Evolutionary conservation across 2,797 vertebrate species (phyloP).

Genomic region (Podarcis siculus): DNA sequence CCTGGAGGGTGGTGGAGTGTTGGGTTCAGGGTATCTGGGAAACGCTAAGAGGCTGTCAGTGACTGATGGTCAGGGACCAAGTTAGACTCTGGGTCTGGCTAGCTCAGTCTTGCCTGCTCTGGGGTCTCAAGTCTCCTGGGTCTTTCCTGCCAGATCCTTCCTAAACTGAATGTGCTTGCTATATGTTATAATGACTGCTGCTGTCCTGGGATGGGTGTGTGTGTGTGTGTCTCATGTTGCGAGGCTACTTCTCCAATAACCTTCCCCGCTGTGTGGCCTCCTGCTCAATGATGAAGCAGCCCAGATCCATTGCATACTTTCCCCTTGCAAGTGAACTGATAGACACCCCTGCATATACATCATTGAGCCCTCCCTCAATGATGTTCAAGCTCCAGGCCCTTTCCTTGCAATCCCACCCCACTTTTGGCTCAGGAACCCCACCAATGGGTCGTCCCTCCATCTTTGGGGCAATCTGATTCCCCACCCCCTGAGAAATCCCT

Average conservation of each 20-base stretch:
- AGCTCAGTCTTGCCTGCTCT: not conserved
- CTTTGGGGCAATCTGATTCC: too few species aligned
- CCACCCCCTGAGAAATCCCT: too few species aligned
- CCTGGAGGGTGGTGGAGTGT: too few species aligned
- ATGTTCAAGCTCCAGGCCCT: not conserved
- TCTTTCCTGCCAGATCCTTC: too few species aligned
- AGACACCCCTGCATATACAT: not conserved
- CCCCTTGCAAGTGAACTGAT: too few species aligned
- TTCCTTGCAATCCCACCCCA: not conserved
- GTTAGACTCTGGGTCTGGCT: not conserved
- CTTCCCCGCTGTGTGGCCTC: not conserved
- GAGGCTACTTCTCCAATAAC: too few species aligned
- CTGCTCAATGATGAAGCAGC: not conserved
- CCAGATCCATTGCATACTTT: not conserved
- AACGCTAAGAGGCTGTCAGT: not conserved
- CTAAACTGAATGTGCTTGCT: too few species aligned
- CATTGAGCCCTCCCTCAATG: not conserved
- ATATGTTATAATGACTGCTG: not conserved
- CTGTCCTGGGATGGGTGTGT: too few species aligned
- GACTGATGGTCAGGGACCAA: not conserved
- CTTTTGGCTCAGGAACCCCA: not conserved
- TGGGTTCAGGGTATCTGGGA: too few species aligned
- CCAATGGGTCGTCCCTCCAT: not conserved
- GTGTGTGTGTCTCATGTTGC: not conserved
- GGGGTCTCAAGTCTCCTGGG: not conserved